Conservation (phyloP, 2,888 invertebrate genomes). For the Hermodice carunculata region DNA sequence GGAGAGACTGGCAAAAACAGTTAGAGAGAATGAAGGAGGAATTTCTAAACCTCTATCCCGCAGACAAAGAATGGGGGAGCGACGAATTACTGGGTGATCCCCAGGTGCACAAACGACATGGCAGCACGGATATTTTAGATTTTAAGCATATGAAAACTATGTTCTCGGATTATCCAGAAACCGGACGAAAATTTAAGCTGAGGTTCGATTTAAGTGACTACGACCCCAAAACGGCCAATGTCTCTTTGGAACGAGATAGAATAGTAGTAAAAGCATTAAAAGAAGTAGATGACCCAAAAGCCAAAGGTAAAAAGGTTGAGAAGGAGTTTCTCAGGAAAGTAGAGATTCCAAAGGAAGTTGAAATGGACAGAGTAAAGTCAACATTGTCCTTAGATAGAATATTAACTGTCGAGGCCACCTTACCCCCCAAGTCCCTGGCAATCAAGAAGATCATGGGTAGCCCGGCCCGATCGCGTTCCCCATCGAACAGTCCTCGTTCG, state of each 20-base stretch:
- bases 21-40: constrained; percentile 44
- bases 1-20: constrained; percentile 40
- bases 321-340: constrained; percentile 38
- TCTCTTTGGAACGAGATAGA: constrained; percentile 35
- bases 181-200: constrained; percentile 38
- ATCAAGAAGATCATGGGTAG: neutral
- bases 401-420: constrained; percentile 40
- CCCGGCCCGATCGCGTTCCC: constrained; percentile 31
- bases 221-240: constrained; percentile 28
- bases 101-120: constrained; percentile 36
- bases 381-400: constrained; percentile 39
- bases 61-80: constrained; percentile 35
- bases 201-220: constrained; percentile 38
- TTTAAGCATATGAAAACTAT: constrained; percentile 40
- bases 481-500: constrained; percentile 37
- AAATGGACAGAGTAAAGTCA: constrained; percentile 33
- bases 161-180: constrained; percentile 42
- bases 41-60: constrained; percentile 41
- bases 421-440: constrained; percentile 37
- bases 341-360: constrained; percentile 41
- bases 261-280: constrained; percentile 37
- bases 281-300: constrained; percentile 15
- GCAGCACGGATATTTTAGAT: constrained; percentile 43
- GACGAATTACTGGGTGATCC: constrained; percentile 38
- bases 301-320: constrained; percentile 15